A percentile compares a stretch with the other conserved stretches of the same genome.
Evolutionary conservation across 1,140 invertebrate genomes (phyloP).

Genomic region (Euura saliciscinereae): DNA sequence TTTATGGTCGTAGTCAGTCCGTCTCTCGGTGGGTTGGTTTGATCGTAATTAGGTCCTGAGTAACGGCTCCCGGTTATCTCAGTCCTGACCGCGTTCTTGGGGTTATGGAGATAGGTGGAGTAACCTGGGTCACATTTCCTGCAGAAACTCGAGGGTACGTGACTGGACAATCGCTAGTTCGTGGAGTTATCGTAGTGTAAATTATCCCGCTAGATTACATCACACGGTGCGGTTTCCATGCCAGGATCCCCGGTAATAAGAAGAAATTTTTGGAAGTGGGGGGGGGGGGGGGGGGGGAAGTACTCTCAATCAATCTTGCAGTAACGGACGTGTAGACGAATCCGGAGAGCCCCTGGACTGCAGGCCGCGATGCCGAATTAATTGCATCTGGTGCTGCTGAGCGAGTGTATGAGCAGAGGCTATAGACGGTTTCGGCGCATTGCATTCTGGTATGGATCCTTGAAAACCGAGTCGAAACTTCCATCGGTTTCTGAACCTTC

Average conservation of each 20-base stretch:
- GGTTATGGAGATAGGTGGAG: background rate
- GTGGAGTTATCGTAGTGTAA: no score
- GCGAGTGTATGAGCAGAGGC: background rate
- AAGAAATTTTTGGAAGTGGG: no score
- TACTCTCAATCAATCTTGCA: constrained; percentile 42
- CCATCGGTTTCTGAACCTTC: no score
- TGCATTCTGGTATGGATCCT: no score
- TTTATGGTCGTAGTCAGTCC: no score
- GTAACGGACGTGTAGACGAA: no score
- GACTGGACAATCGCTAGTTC: constrained; percentile 25
- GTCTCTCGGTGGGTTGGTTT: background rate
- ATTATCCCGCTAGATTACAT: no score
- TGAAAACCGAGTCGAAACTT: no score
- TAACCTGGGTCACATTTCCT: background rate
- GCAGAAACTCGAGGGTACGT: constrained; percentile 24
- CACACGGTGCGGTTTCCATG: no score
- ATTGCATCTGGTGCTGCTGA: constrained; percentile 30
- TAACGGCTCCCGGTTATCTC: background rate
- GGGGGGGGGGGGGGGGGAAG: no score
- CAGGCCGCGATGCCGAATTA: constrained; percentile 38
- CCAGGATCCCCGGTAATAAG: no score
- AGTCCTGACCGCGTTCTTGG: background rate
- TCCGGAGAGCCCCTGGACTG: constrained; percentile 23
- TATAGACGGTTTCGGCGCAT: no score
- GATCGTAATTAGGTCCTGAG: background rate